Percentiles rank a stretch among this genome's conserved stretches.
These are phyloP conservation scores for Willisornis vidua DNA, from an alignment of 2,113 vertebrate genomes.

Conservation along the genomic window DNA sequence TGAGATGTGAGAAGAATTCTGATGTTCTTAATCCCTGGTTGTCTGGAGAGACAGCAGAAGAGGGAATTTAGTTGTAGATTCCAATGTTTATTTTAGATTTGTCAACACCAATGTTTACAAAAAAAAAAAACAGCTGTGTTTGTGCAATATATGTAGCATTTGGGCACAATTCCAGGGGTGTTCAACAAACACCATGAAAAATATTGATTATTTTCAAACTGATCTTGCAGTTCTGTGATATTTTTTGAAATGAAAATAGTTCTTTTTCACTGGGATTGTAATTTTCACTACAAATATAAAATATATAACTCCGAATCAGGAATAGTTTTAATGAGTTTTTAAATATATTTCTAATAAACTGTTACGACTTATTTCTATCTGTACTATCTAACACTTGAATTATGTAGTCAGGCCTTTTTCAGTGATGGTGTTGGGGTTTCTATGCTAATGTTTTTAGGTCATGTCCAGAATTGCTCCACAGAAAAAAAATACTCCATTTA, in stretches of 20 bases:
- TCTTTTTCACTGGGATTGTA: background rate
- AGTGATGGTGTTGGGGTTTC: accelerated
- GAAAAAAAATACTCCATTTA: background rate
- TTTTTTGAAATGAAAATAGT: background rate
- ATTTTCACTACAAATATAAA: constrained; percentile 5
- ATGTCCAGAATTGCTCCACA: background rate
- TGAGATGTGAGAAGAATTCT: background rate
- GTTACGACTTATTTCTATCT: background rate
- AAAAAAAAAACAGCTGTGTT: background rate
- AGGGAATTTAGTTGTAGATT: background rate
- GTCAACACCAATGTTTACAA: background rate
- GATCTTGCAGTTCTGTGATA: background rate
- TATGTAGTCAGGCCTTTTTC: background rate
- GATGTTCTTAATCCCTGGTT: background rate
- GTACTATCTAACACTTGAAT: background rate
- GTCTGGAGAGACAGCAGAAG: background rate
- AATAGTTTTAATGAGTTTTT: background rate
- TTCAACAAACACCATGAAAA: background rate
- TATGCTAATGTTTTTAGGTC: background rate
- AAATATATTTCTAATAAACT: background rate
- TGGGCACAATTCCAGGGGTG: background rate
- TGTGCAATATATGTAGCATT: background rate
- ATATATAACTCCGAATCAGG: background rate
- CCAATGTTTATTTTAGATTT: background rate
- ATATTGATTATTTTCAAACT: background rate